Conservation (phyloP, 2,797 vertebrate genomes). For the Podarcis siculus region DNA sequence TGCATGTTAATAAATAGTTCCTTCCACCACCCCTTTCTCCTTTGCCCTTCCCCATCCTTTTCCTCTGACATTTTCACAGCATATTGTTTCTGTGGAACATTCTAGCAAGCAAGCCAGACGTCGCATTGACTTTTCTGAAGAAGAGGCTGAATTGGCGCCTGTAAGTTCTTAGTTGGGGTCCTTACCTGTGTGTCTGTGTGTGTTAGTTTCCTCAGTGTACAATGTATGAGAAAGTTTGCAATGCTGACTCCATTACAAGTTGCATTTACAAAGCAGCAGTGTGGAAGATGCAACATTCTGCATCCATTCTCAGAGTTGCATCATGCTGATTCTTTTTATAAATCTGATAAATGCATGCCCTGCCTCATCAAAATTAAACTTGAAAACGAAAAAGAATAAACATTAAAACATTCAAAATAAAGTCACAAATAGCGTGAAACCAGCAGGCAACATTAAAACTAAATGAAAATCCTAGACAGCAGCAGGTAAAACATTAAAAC, state of each 20-base stretch:
- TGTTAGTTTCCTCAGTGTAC: slow-evolving; percentile 18
- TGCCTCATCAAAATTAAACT: neutral
- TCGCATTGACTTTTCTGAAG: slow-evolving; percentile 84
- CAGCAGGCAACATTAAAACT: neutral
- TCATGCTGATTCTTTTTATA: neutral
- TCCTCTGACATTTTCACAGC: slow-evolving; percentile 79
- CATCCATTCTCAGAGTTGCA: neutral
- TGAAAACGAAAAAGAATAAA: neutral
- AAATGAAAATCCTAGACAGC: neutral
- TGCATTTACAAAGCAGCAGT: neutral
- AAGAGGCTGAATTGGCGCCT: slow-evolving; percentile 82
- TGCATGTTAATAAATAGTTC: slow-evolving; percentile 54
- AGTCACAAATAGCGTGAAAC: neutral
- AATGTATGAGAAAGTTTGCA: neutral
- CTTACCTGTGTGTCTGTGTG: neutral
- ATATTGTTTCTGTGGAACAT: slow-evolving; percentile 83
- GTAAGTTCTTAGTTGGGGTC: slow-evolving; percentile 79
- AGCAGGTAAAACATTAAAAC: neutral
- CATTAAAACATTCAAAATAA: neutral
- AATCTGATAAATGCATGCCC: neutral
- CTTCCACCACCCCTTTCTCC: slow-evolving; percentile 32
- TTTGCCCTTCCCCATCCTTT: slow-evolving; percentile 56
- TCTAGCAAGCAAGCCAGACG: slow-evolving; percentile 81
- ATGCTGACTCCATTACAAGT: no score
- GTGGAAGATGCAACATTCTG: neutral